These are phyloP conservation scores for Drosophila kikkawai DNA, from an alignment of 1,140 invertebrate genomes.

Conservation along the genomic window DNA sequence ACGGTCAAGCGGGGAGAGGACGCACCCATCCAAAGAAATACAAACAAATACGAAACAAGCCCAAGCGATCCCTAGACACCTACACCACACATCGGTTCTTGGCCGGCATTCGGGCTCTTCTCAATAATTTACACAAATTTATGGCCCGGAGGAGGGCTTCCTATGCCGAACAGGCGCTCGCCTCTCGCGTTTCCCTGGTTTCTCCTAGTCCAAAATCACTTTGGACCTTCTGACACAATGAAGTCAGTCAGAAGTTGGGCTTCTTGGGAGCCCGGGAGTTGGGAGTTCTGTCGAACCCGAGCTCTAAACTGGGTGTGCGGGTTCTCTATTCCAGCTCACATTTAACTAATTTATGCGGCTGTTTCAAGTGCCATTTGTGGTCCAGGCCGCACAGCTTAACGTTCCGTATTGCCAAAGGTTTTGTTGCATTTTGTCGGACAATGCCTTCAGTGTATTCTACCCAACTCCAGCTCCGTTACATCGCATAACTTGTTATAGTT, in stretches of 20 bases:
- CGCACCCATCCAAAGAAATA: constrained; percentile 41
- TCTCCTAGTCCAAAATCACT: constrained; percentile 58
- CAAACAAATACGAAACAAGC: constrained; percentile 26
- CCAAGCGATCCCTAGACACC: constrained; percentile 58
- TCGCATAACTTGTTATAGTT: constrained; percentile 66
- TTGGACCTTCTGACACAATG: constrained; percentile 77
- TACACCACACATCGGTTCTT: constrained; percentile 51
- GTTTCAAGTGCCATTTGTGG: constrained; percentile 77
- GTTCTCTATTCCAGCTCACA: constrained; percentile 49
- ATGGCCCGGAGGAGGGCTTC: constrained; percentile 47
- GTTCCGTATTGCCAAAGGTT: constrained; percentile 63
- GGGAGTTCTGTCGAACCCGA: constrained; percentile 4
- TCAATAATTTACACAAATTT: constrained; percentile 78
- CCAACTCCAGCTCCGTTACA: constrained; percentile 39
- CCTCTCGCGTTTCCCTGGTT: constrained; percentile 56
- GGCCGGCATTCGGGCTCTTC: constrained; percentile 37
- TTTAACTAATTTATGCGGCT: constrained; percentile 76
- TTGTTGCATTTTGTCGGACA: constrained; percentile 74
- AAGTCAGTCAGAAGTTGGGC: constrained; percentile 62
- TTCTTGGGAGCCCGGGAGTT: constrained; percentile 10
- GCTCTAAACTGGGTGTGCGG: constrained; percentile 49
- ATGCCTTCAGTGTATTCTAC: constrained; percentile 36
- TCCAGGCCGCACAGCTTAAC: constrained; percentile 59
- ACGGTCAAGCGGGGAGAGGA: constrained; percentile 60
- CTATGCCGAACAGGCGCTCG: constrained; percentile 48